Conservation (phyloP, 1,140 invertebrate species). For the Meloidogyne hapla region DNA sequence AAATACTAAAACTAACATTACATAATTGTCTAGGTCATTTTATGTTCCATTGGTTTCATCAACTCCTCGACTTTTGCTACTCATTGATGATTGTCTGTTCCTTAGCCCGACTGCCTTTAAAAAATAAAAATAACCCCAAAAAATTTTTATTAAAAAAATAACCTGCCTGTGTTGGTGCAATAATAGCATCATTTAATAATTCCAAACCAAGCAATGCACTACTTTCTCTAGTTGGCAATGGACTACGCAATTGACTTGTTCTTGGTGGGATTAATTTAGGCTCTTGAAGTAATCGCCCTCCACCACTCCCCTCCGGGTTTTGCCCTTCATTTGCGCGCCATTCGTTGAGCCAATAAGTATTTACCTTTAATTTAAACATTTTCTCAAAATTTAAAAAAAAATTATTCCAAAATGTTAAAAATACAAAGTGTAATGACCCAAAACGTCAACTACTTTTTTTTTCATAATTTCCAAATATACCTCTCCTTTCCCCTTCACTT, state of each 20-base stretch:
- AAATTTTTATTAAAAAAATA: neutral
- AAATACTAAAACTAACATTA: too few relatives aligned
- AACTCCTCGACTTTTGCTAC: neutral
- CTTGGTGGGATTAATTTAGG: neutral
- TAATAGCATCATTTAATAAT: constrained; percentile 3
- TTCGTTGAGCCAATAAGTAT: constrained; percentile 42
- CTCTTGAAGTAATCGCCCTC: neutral
- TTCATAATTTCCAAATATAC: neutral
- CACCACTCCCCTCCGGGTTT: neutral
- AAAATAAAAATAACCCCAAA: neutral
- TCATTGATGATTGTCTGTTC: neutral
- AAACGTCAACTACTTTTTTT: neutral
- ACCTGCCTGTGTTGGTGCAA: neutral
- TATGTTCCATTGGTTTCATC: neutral
- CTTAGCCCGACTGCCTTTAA: neutral
- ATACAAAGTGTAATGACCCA: neutral
- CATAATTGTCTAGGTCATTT: too few relatives aligned
- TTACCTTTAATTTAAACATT: constrained; percentile 27
- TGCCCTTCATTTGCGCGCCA: neutral
- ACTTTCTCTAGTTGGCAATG: neutral
- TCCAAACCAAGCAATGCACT: neutral
- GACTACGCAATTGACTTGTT: neutral
- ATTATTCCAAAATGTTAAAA: too few relatives aligned
- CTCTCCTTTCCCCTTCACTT: constrained; percentile 63
- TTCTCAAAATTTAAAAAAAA: too few relatives aligned